Conservation (phyloP, 2,888 invertebrate genomes). For the Neoscelio sp. region DNA sequence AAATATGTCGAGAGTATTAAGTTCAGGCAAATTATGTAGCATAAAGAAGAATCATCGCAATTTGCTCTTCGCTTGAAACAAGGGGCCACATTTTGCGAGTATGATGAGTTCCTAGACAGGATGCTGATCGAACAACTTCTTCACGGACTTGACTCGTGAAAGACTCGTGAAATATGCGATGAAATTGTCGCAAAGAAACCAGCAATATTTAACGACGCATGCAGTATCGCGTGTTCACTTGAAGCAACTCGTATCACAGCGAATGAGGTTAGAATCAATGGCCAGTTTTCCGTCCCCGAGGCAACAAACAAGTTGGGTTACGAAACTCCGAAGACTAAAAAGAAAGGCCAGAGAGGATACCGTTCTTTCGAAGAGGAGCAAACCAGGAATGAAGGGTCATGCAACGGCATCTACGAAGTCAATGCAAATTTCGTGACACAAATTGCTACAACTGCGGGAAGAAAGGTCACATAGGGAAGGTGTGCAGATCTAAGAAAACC, state of each 20-base stretch:
- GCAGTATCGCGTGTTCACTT: slow-evolving; percentile 24
- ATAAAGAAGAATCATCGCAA: slow-evolving; percentile 11
- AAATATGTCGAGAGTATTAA: slow-evolving; percentile 44
- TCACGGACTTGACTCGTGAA: slow-evolving; percentile 6
- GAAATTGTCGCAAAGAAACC: slow-evolving; percentile 31
- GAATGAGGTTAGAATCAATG: too few species aligned
- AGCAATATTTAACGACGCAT: slow-evolving; percentile 11
- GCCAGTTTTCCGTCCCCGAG: too few species aligned
- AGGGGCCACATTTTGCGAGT: slow-evolving; percentile 27
- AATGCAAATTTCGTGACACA: too few species aligned
- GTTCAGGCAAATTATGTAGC: slow-evolving; percentile 25
- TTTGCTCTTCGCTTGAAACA: slow-evolving; percentile 39
- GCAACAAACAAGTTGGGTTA: too few species aligned
- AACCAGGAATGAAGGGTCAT: neutral
- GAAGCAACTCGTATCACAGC: too few species aligned
- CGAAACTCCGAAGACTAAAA: too few species aligned
- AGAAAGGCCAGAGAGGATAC: too few species aligned
- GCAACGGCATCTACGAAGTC: too few species aligned
- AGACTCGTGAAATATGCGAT: slow-evolving; percentile 19
- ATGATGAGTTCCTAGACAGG: slow-evolving; percentile 27
- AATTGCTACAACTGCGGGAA: too few species aligned
- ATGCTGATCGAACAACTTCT: slow-evolving; percentile 35
- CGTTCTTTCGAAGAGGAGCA: neutral
- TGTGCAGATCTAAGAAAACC: too few species aligned
- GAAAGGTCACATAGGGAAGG: too few species aligned